Percentiles rank a stretch among this genome's conserved stretches.
Conservation (phyloP, 1,140 invertebrate species). For the Plodia interpunctella region DNA sequence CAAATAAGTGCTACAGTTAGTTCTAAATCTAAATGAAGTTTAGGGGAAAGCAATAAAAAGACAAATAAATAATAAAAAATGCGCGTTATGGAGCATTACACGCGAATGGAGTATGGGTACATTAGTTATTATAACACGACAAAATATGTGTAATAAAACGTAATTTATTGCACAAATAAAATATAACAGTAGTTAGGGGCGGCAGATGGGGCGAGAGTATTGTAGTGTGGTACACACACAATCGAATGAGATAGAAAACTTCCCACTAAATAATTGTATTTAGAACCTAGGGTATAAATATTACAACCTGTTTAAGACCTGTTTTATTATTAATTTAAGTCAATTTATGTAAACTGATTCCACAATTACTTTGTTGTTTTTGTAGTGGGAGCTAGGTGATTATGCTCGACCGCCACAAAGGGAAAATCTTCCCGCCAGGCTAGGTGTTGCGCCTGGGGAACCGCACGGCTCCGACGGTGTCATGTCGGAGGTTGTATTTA, state of each 20-base stretch:
- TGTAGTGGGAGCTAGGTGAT: no score
- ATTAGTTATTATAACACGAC: conserved; percentile 79
- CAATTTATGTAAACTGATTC: no score
- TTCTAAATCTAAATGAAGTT: conserved; percentile 24
- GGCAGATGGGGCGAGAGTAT: conserved; percentile 65
- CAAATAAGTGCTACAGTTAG: conserved; percentile 33
- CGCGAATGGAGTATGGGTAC: conserved; percentile 76
- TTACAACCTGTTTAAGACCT: no score
- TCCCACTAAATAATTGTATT: no score
- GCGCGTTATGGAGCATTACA: conserved; percentile 67
- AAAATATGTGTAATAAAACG: conserved; percentile 78
- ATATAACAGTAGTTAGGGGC: conserved; percentile 73
- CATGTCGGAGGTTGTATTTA: no score
- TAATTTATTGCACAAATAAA: conserved; percentile 78
- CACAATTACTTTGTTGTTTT: no score
- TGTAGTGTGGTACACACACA: conserved; percentile 22
- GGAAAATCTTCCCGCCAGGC: no score
- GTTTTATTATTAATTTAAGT: no score
- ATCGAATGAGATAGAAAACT: conserved; percentile 6
- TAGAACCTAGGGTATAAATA: no score
- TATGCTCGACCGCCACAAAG: no score
- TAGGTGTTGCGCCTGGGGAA: no score
- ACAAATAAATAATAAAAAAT: conserved; percentile 61
- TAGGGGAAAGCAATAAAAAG: conserved; percentile 43
- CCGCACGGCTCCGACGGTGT: no score